Evolutionary conservation across 2,797 vertebrate species (phyloP).

Genomic region (Phrynocephalus forsythii): DNA sequence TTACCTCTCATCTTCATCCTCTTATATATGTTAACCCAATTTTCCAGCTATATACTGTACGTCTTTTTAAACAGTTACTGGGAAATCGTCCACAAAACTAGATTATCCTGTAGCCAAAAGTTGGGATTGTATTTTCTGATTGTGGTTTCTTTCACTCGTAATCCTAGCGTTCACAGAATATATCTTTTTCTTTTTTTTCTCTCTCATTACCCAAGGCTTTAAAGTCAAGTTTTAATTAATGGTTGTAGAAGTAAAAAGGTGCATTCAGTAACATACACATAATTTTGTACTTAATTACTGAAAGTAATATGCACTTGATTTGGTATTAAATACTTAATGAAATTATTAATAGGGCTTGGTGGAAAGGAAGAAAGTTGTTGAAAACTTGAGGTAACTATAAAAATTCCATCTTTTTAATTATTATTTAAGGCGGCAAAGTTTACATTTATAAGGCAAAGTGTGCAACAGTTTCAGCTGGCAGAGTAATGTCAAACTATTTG

Average conservation of each 20-base stretch:
- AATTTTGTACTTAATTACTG: slow-evolving; percentile 20
- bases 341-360: neutral
- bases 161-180: neutral
- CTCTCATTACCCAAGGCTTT: neutral
- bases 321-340: slow-evolving; percentile 9
- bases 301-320: neutral
- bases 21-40: neutral
- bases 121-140: neutral
- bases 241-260: slow-evolving; percentile 6
- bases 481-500: neutral
- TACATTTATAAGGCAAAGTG: neutral
- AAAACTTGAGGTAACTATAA: neutral
- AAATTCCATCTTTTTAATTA: neutral
- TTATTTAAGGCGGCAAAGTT: neutral
- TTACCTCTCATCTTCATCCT: neutral
- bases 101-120: neutral
- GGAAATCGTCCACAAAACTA: neutral
- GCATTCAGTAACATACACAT: neutral
- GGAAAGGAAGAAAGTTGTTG: neutral
- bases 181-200: neutral
- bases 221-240: slow-evolving; percentile 13
- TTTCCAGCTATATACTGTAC: too few relatives aligned
- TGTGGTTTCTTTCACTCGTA: neutral
- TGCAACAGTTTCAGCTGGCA: too few relatives aligned
- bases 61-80: neutral